Base-by-base conservation (phyloP, 2,888 invertebrate species). In the Lasioglossum morio region DNA sequence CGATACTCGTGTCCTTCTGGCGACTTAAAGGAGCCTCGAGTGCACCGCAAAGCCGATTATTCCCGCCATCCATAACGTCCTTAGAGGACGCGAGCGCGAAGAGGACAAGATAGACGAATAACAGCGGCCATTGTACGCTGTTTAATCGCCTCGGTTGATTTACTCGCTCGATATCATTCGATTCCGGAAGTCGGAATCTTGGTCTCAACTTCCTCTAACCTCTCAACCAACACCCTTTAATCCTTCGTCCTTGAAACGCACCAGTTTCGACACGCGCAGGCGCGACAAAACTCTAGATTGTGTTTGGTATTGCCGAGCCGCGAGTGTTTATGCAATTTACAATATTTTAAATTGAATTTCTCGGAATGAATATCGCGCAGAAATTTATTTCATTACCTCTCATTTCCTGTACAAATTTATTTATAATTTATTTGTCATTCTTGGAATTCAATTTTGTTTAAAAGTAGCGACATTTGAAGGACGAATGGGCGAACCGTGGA, bases 21-120 rank as follows among this genome's bases (percentile, higher is more conserved):
- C 80, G 77, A 82, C 81, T 87, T 85, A 85, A 87, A 80, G 80
- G 80, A 87, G 82, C 69, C 82, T 75, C 77, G 80, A 70, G 75
- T 79, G 85, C 72, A 63, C 72, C 78, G 81, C 83, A 88, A 90
- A 90, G 90, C 90, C 86, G 90, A 90, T 90, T 89, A 89, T 82
- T 89, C 82, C 78, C 76, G 73, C 79, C 84, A 88, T 89, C 82
- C 77, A 83, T 88, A 89, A 88, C 86, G 66, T 75, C 63, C 75
- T 81, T 57, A 69, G 75, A 34, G n/a, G 27, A 4, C 14, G 27
- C 57, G 30, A 19, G 23, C 57, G 48, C 8, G 43, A 34, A 69
- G 69, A 34, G 48, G 8, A n/a, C 23, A 7, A 77, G 57, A 57
- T 82, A 73, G 72, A 53, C 78, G 53, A 57, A 43, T 66, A 73